These are phyloP conservation scores for Umimayanthus kanabou DNA, from an alignment of 92 coral and sea anemone genomes.

Conservation along the genomic window DNA sequence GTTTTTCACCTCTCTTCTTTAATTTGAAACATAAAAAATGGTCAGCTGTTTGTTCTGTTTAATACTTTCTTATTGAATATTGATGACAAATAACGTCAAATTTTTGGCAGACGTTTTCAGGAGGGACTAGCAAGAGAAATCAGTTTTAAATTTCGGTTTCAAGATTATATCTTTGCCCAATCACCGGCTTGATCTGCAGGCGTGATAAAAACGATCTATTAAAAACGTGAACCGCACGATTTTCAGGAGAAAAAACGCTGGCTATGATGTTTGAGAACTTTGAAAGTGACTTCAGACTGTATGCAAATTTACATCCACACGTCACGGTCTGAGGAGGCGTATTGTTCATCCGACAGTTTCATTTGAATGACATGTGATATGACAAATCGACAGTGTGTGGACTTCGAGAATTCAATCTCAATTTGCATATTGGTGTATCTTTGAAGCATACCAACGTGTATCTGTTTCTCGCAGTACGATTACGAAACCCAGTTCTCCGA, in stretches of 20 bases:
- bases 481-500: not conserved
- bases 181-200: not conserved
- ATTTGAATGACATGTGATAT: not conserved
- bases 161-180: not conserved
- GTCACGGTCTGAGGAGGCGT: conserved; percentile 17
- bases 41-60: too few relatives aligned
- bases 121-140: too few relatives aligned
- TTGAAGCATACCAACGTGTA: not conserved
- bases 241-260: not conserved
- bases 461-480: not conserved
- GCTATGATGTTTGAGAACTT: not conserved
- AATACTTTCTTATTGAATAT: too few relatives aligned
- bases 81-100: not conserved
- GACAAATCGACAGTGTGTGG: not conserved
- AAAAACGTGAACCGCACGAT: not conserved
- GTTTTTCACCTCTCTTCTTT: too few relatives aligned
- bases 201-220: not conserved
- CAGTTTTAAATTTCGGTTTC: not conserved
- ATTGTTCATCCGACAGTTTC: not conserved
- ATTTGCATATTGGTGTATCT: conserved; percentile 36
- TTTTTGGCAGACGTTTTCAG: too few relatives aligned
- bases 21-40: too few relatives aligned
- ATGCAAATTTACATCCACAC: conserved; percentile 25
- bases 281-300: not conserved
- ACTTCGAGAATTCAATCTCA: conserved; percentile 11